phyloP scores from a whole-genome alignment of 2,113 vertebrate species.

The Callorhinus ursinus region DNA sequence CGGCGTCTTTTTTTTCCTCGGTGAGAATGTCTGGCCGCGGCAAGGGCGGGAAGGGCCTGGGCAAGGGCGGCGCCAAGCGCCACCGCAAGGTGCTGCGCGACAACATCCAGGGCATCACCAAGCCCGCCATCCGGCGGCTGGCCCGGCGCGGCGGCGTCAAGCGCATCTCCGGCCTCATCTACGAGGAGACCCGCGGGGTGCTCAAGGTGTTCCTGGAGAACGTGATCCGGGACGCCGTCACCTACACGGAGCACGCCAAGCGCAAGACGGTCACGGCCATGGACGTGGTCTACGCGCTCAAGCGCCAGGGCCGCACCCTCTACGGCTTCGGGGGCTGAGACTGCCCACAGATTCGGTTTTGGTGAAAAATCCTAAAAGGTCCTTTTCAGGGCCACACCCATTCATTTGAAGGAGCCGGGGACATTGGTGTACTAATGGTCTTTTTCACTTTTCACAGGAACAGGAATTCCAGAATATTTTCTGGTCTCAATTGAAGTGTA shows the following conservation, averaged over 20 bases:
- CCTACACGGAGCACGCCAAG: too few species aligned
- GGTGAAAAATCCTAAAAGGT: rapidly evolving
- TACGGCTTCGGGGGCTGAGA: slow-evolving; percentile 18
- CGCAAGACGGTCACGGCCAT: too few species aligned
- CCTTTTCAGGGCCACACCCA: background rate
- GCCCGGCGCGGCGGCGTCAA: slow-evolving; percentile 27
- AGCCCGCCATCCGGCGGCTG: background rate
- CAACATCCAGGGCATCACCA: slow-evolving; percentile 53
- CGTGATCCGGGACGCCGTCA: background rate
- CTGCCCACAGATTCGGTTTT: rapidly evolving
- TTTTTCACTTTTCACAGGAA: rapidly evolving
- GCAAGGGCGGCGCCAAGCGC: too few species aligned
- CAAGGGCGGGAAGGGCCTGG: background rate
- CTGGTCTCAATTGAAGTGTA: too few species aligned
- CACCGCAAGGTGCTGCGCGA: background rate
- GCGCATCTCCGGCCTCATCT: background rate
- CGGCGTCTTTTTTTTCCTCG: rapidly evolving
- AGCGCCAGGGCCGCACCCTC: slow-evolving; percentile 25
- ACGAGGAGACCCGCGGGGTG: background rate
- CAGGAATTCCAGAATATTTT: too few species aligned
- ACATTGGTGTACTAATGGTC: rapidly evolving
- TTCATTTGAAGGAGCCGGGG: rapidly evolving
- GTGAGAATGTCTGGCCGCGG: rapidly evolving
- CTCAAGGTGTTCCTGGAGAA: background rate
- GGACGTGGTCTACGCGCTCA: slow-evolving; percentile 45